Conservation (phyloP, 2,113 vertebrate species). For the Pollimyrus isidori region DNA sequence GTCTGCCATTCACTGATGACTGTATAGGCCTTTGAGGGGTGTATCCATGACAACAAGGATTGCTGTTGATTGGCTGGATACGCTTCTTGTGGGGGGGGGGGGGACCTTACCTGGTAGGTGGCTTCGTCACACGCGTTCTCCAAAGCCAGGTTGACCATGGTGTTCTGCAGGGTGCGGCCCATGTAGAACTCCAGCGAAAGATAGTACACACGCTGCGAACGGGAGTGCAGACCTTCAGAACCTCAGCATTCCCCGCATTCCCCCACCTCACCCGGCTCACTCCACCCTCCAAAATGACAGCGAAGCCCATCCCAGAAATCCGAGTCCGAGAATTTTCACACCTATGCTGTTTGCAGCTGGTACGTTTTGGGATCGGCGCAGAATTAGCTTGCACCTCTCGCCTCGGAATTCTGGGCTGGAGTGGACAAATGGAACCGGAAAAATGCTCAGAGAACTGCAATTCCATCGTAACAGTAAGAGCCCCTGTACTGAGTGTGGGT, state of each 20-base stretch:
- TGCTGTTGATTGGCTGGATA: neutral
- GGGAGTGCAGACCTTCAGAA: neutral
- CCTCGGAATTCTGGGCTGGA: neutral
- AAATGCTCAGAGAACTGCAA: neutral
- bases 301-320: neutral
- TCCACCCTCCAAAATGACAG: neutral
- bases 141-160: slow-evolving; percentile 68
- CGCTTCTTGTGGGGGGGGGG: neutral
- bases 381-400: neutral
- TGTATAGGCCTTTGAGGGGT: neutral
- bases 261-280: neutral
- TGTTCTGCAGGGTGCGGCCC: slow-evolving; percentile 65
- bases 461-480: neutral
- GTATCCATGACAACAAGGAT: neutral
- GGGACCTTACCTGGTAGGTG: slow-evolving; percentile 55
- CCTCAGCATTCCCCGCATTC: neutral
- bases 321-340: neutral
- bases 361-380: neutral
- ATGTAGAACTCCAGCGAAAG: slow-evolving; percentile 68
- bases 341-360: neutral
- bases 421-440: neutral
- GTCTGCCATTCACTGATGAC: neutral
- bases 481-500: neutral
- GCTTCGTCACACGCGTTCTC: slow-evolving; percentile 68
- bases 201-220: slow-evolving; percentile 60